Percentiles rank a stretch among this genome's conserved stretches.
Evolutionary conservation across 1,140 invertebrate species (phyloP).

Genomic region (Ceratosolen fusciceps): DNA sequence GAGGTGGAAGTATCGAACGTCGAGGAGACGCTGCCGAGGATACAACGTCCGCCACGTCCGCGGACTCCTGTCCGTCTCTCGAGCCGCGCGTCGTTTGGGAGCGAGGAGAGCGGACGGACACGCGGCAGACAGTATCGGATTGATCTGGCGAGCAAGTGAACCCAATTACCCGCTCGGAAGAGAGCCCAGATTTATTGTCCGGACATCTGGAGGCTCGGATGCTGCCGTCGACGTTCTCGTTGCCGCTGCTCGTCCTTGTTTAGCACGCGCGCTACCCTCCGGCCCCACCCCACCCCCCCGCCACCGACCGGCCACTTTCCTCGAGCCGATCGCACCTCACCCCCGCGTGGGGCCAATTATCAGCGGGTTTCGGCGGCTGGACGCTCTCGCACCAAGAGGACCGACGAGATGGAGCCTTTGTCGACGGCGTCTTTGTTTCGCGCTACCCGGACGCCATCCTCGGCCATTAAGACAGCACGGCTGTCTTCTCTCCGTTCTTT

Average conservation of each 20-base stretch:
- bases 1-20: conserved; percentile 5
- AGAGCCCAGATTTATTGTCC: conserved; percentile 70
- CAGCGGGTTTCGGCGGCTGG: conserved; percentile 48
- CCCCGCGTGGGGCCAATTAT: conserved; percentile 63
- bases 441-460: background rate
- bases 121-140: conserved; percentile 70
- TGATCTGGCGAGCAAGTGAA: conserved; percentile 70
- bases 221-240: background rate
- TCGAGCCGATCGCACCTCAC: too few species aligned
- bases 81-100: background rate
- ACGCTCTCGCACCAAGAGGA: conserved; percentile 18
- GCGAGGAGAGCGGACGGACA: conserved; percentile 59
- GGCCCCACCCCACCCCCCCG: conserved; percentile 10
- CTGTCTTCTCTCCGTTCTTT: background rate
- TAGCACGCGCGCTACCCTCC: background rate
- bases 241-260: background rate
- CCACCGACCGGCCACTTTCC: background rate
- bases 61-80: conserved; percentile 5
- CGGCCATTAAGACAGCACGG: conserved; percentile 22
- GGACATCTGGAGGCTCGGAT: conserved; percentile 34
- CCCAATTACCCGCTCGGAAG: conserved; percentile 70
- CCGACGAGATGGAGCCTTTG: conserved; percentile 13
- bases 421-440: conserved; percentile 29
- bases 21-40: background rate
- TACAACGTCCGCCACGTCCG: background rate